Evolutionary conservation across 2,888 invertebrate species (phyloP).

Genomic region (Anagyrus pseudococci): DNA sequence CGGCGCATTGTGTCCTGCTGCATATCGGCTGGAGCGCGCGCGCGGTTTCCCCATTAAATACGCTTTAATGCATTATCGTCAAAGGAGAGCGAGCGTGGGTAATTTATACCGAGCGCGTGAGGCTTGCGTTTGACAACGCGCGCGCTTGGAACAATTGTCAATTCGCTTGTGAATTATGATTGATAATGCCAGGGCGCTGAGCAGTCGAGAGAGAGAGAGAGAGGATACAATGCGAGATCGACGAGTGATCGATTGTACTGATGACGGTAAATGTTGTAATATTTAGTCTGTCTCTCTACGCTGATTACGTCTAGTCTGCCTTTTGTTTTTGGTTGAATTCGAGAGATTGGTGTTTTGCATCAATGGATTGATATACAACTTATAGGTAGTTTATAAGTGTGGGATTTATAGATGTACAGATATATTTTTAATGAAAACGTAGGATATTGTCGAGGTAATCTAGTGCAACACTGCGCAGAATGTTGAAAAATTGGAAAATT

Average conservation of each 20-base stretch:
- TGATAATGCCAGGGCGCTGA: constrained; percentile 1
- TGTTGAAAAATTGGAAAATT: too few relatives aligned
- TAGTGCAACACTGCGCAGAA: too few relatives aligned
- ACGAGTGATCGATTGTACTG: background rate
- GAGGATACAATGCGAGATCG: background rate
- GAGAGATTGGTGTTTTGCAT: too few relatives aligned
- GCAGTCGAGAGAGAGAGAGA: background rate
- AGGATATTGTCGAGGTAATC: too few relatives aligned
- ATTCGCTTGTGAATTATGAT: constrained; percentile 19
- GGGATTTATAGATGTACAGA: too few relatives aligned
- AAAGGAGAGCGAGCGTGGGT: constrained; percentile 10
- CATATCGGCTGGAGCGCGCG: constrained; percentile 3
- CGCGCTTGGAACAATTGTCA: constrained; percentile 21
- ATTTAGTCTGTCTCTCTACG: too few relatives aligned
- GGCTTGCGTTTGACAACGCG: constrained; percentile 1
- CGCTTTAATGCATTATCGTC: constrained; percentile 36
- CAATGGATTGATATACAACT: too few relatives aligned
- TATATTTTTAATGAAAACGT: too few relatives aligned
- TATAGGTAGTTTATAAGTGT: too few relatives aligned
- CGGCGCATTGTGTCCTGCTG: constrained; percentile 10
- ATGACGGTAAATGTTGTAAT: too few relatives aligned
- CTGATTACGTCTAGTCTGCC: too few relatives aligned
- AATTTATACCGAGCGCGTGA: constrained; percentile 16
- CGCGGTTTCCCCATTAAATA: constrained; percentile 29
- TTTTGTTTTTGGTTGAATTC: too few relatives aligned